Conservation (phyloP, 2,888 invertebrate species). For the Pecten maximus region DNA sequence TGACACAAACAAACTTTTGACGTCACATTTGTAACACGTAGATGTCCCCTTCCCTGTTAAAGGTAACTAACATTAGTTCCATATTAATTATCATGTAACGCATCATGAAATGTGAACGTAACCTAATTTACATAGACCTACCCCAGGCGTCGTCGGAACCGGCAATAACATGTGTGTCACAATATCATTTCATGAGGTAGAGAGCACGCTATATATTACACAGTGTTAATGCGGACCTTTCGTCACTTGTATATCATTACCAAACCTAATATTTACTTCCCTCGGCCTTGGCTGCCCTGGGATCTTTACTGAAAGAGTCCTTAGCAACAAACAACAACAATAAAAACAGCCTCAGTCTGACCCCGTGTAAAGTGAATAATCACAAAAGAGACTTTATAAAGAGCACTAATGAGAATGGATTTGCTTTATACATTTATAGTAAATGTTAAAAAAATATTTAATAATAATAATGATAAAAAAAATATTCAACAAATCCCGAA, state of each 20-base stretch:
- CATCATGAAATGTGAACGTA: slow-evolving; percentile 21
- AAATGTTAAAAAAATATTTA: neutral
- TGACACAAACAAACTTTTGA: neutral
- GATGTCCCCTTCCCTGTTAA: neutral
- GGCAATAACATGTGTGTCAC: neutral
- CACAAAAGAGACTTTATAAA: neutral
- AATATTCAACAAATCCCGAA: neutral
- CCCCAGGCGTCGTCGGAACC: neutral
- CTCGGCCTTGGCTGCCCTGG: neutral
- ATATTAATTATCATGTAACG: neutral
- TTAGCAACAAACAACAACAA: neutral
- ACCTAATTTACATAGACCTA: slow-evolving; percentile 23
- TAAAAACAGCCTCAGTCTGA: neutral
- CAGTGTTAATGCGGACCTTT: neutral
- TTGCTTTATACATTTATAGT: neutral
- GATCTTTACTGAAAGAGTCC: neutral
- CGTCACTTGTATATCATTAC: neutral
- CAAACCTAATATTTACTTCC: neutral
- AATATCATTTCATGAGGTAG: slow-evolving; percentile 18
- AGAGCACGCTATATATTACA: slow-evolving; percentile 12
- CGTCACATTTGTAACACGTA: neutral
- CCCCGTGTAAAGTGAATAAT: neutral
- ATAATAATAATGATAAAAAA: neutral
- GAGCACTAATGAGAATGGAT: neutral
- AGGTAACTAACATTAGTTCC: slow-evolving; percentile 25